Percentiles rank a stretch among this genome's conserved stretches.
These are phyloP conservation scores for Macrobrachium nipponense DNA, from an alignment of 1,140 invertebrate genomes.

Conservation along the genomic window DNA sequence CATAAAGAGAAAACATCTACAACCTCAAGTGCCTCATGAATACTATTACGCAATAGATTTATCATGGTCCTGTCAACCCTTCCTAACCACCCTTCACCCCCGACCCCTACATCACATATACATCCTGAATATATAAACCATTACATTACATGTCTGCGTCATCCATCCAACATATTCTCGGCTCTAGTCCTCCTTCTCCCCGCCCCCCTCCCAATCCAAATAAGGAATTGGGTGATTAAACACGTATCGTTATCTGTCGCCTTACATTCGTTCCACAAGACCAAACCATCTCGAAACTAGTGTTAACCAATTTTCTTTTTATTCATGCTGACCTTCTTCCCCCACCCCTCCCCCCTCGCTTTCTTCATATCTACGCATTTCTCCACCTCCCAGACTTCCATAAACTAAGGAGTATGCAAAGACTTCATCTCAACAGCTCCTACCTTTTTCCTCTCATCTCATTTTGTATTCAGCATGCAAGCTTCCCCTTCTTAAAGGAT, in stretches of 20 bases:
- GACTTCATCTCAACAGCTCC: no score
- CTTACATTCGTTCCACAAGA: neutral
- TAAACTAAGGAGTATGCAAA: neutral
- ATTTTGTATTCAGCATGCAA: no score
- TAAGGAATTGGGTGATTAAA: no score
- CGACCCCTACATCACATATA: neutral
- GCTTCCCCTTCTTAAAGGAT: no score
- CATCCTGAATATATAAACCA: neutral
- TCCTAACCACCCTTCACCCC: neutral
- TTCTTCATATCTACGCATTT: neutral
- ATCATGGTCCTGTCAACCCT: neutral
- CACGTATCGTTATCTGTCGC: neutral
- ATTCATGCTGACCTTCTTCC: neutral
- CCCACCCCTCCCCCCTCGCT: neutral
- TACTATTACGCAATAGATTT: neutral
- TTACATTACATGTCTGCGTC: neutral
- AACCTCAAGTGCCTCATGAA: no score
- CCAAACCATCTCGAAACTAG: neutral
- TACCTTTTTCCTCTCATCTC: no score
- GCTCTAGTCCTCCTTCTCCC: neutral
- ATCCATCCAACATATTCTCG: neutral
- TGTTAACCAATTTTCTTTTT: neutral
- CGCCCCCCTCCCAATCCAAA: no score
- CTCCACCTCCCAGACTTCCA: neutral
- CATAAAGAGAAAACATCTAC: no score